These are phyloP conservation scores for Orgyia antiqua DNA, from an alignment of 2,888 invertebrate species.

Conservation along the genomic window DNA sequence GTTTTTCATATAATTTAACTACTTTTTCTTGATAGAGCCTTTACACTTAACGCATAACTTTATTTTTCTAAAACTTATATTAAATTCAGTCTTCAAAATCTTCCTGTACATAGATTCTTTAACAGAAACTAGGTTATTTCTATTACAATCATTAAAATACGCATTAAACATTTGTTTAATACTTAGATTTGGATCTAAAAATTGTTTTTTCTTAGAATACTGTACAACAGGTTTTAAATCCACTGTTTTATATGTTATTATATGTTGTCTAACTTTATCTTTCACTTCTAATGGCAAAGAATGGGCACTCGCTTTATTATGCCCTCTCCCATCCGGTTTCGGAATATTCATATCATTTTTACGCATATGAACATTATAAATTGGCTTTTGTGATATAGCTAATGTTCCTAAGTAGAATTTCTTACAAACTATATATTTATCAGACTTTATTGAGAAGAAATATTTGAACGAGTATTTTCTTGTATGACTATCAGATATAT, in stretches of 20 bases:
- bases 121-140: constrained; percentile 41
- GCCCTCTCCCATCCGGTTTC: constrained; percentile 62
- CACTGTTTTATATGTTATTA: constrained; percentile 49
- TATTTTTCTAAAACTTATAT: constrained; percentile 54
- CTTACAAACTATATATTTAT: constrained; percentile 59
- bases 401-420: constrained; percentile 67
- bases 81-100: constrained; percentile 63
- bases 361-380: constrained; percentile 64
- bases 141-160: constrained; percentile 50
- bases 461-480: constrained; percentile 62
- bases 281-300: constrained; percentile 51
- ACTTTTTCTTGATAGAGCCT: constrained; percentile 54
- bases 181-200: constrained; percentile 46
- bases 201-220: constrained; percentile 58
- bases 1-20: too few species aligned
- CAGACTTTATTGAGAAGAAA: constrained; percentile 55
- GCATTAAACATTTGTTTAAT: constrained; percentile 62
- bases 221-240: constrained; percentile 54
- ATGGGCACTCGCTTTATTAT: constrained; percentile 54
- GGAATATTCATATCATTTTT: constrained; percentile 67
- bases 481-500: constrained; percentile 36
- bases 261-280: constrained; percentile 57
- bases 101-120: constrained; percentile 72
- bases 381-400: constrained; percentile 67
- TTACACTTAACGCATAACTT: constrained; percentile 61